These are phyloP conservation scores for Hemicordylus capensis DNA, from an alignment of 2,113 vertebrate species.

Conservation along the genomic window DNA sequence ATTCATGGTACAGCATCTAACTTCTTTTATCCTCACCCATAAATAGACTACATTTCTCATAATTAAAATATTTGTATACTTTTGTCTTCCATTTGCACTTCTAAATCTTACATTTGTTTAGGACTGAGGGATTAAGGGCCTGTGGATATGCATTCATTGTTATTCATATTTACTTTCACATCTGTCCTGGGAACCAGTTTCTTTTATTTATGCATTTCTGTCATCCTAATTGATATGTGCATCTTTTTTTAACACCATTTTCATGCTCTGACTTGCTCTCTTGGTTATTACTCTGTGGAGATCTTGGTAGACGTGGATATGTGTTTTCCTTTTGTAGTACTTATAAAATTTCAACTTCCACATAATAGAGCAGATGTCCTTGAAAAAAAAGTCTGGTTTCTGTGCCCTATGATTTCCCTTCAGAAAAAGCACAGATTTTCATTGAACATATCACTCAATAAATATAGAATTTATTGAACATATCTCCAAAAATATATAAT, in stretches of 20 bases:
- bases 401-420: slow-evolving; percentile 1
- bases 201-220: background rate
- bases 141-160: background rate
- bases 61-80: background rate
- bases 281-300: background rate
- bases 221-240: slow-evolving; percentile 4
- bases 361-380: background rate
- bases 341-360: background rate
- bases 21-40: background rate
- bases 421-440: slow-evolving; percentile 2
- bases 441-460: background rate
- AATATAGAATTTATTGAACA: too few species aligned
- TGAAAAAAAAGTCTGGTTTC: background rate
- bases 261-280: background rate
- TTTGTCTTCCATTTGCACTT: background rate
- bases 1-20: background rate
- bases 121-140: background rate
- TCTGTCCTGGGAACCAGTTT: background rate
- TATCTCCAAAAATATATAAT: too few species aligned
- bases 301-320: background rate
- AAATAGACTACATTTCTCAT: background rate
- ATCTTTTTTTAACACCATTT: background rate
- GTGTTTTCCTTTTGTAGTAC: background rate
- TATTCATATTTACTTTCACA: background rate
- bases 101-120: slow-evolving; percentile 8